Base-by-base conservation (phyloP, 2,888 invertebrate species). In the Spisula solida region DNA sequence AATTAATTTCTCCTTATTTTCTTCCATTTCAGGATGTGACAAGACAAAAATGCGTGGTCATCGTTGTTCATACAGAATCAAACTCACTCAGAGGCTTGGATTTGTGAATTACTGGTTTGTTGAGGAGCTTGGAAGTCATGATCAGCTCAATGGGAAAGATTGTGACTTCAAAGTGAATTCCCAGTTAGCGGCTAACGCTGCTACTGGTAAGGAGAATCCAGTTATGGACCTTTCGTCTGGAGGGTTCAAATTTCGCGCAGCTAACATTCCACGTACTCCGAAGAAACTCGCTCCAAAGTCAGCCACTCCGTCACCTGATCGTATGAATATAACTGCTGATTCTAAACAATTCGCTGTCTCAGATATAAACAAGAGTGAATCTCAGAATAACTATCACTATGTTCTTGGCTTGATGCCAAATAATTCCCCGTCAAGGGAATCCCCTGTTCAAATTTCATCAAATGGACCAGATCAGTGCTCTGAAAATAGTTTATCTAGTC, bases 101-200 rank as follows among this genome's bases (percentile, higher is more conserved):
- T 95, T 93, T 85, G 95, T 95, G 29, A 95, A 95, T 70, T 93
- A 92, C 92, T 95, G 95, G 95, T 95, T 95, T 86, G 95, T 95
- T 14, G 95, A 95, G 88, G 94, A 95, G 55, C 93, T 95, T 80
- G 95, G 95, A n/a, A 93, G 94, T 81, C 95, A 95, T 89, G 94
- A 93, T 66, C 94, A 93, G 82, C 88, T 93, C 16, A 79, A 82
- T 31, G 88, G 88, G 10, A 91, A 92, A 87, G 89, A 89, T 66
- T 81, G 86, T 60, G 89, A 89, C 31, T 89, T 89, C 56, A 89
- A 89, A 47, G 87, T 81, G 25, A 89, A 91, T 66, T 86, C 89
- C 10, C 89, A 88, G 41, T 47, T 85, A 8, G 88, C 85, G 2
- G 80, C 79, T 18, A 78, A 78, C 41, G 31, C 60, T 16, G 60